Evolutionary conservation across 2,113 vertebrate genomes (phyloP).

Genomic region (Galeopterus variegatus): DNA sequence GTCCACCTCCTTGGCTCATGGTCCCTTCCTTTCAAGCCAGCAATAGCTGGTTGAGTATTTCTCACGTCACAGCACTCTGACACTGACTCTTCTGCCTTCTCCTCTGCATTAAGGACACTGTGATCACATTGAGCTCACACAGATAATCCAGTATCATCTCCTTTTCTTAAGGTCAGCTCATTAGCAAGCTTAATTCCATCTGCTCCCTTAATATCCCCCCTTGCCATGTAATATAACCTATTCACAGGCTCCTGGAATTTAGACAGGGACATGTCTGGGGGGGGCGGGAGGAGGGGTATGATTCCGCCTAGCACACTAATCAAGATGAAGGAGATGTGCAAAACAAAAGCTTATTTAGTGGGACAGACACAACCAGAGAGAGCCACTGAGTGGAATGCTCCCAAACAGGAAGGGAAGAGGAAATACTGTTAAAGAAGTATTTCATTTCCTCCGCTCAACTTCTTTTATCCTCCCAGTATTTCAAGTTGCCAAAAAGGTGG

Average conservation of each 20-base stretch:
- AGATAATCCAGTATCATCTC: neutral
- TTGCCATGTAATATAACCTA: neutral
- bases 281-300: no score
- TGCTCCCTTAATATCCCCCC: neutral
- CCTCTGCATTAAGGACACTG: neutral
- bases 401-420: neutral
- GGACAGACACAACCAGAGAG: neutral
- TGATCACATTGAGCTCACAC: neutral
- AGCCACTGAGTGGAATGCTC: neutral
- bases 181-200: neutral
- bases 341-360: neutral
- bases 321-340: neutral
- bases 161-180: neutral
- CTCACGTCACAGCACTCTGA: neutral
- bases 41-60: neutral
- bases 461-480: conserved; percentile 28
- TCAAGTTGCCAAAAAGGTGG: conserved; percentile 23
- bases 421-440: neutral
- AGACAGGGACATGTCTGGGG: neutral
- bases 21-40: neutral
- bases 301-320: neutral
- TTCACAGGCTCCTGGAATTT: neutral
- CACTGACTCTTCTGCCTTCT: neutral
- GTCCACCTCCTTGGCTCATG: neutral
- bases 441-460: neutral